Percentiles rank a stretch among this genome's conserved stretches.
Evolutionary conservation across 1,140 invertebrate genomes (phyloP).

Genomic region (Cephus cinctus): DNA sequence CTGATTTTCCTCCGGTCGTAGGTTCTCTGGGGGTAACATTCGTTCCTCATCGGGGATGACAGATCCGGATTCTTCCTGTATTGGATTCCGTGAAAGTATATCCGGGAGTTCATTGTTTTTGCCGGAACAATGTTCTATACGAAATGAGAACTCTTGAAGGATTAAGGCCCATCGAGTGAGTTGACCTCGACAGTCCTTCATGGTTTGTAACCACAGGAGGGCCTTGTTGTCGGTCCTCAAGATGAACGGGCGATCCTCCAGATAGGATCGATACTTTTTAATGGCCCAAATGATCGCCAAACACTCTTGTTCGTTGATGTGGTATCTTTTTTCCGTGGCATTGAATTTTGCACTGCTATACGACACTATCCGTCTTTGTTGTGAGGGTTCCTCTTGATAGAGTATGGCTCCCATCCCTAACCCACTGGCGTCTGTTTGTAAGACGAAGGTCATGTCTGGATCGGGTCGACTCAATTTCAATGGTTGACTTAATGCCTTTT

Average conservation of each 20-base stretch:
- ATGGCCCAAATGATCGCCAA: constrained; percentile 37
- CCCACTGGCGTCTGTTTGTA: constrained; percentile 18
- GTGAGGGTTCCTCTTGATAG: background rate
- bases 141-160: too few species aligned
- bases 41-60: background rate
- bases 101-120: constrained; percentile 29
- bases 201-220: constrained; percentile 24
- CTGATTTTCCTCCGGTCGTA: too few species aligned
- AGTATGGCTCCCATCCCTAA: constrained; percentile 18
- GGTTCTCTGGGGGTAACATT: background rate
- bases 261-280: constrained; percentile 28
- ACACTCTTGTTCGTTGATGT: constrained; percentile 25
- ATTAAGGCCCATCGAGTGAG: too few species aligned
- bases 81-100: constrained; percentile 3
- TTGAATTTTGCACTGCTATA: constrained; percentile 24
- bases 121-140: constrained; percentile 25
- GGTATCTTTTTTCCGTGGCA: constrained; percentile 14
- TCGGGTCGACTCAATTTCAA: constrained; percentile 14
- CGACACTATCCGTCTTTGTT: constrained; percentile 11
- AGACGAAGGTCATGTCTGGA: background rate
- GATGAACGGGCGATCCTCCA: constrained; percentile 33
- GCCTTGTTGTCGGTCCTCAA: constrained; percentile 30
- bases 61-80: background rate
- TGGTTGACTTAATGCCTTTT: background rate
- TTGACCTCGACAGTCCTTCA: constrained; percentile 26